Conservation (phyloP, 2,888 invertebrate genomes). For the Ariolimax columbianus region DNA sequence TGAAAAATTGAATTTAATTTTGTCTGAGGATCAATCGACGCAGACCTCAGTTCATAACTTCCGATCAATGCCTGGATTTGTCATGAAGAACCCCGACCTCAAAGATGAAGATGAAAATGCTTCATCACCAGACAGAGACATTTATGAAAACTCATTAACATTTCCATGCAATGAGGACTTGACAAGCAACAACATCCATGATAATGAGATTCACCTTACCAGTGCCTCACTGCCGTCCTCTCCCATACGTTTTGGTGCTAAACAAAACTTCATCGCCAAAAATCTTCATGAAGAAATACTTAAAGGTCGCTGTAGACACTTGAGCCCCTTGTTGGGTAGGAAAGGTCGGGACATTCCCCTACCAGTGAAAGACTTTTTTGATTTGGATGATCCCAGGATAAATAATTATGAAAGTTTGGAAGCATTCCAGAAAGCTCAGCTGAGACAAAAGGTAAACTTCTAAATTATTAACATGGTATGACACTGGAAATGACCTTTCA, state of each 20-base stretch:
- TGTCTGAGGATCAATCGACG: conserved; percentile 45
- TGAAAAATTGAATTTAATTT: conserved; percentile 41
- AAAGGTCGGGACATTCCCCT: conserved; percentile 63
- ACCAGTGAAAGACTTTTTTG: conserved; percentile 57
- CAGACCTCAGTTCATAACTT: conserved; percentile 44
- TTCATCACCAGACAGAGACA: conserved; percentile 18
- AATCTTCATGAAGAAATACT: conserved; percentile 67
- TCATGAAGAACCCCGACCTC: conserved; percentile 49
- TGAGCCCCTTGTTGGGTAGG: conserved; percentile 71
- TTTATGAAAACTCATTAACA: conserved; percentile 16
- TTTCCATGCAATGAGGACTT: conserved; percentile 4
- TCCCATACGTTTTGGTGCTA: conserved; percentile 65
- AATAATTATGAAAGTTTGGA: conserved; percentile 73
- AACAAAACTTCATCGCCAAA: conserved; percentile 63
- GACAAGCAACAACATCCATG: conserved; percentile 29
- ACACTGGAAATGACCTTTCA: no score
- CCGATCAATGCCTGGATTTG: conserved; percentile 51
- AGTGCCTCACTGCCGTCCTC: conserved; percentile 76
- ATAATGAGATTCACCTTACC: conserved; percentile 62
- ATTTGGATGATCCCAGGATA: background rate
- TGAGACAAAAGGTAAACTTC: conserved; percentile 73
- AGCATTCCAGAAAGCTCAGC: conserved; percentile 76
- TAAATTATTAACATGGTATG: no score
- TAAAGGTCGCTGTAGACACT: conserved; percentile 69
- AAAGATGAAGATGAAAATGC: conserved; percentile 26